A percentile compares a stretch with the other conserved stretches of the same genome.
Evolutionary conservation across 2,888 invertebrate genomes (phyloP).

Genomic region (Platycnemis pennipes): DNA sequence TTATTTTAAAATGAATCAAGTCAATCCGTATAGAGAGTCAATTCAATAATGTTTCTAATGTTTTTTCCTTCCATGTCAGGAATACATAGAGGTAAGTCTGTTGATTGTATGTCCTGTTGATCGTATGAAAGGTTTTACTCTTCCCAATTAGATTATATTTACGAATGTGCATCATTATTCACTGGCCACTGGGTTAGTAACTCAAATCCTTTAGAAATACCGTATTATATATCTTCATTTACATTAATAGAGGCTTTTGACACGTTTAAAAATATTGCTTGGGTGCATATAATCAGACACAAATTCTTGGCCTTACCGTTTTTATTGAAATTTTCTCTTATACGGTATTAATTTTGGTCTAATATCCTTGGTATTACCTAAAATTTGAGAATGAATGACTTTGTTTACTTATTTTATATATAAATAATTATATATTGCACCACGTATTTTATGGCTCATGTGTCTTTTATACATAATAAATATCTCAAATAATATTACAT

Average conservation of each 20-base stretch:
- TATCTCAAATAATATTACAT: not conserved
- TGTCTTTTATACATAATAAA: not conserved
- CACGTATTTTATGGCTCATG: not conserved
- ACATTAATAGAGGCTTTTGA: not conserved
- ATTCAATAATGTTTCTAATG: not conserved
- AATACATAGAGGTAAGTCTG: constrained; percentile 57
- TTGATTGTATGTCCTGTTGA: not conserved
- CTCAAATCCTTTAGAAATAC: not conserved
- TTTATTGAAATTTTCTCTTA: too few relatives aligned
- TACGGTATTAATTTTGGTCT: not conserved
- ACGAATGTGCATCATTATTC: not conserved
- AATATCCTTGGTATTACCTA: not conserved
- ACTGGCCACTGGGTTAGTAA: not conserved
- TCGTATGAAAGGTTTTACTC: constrained; percentile 17
- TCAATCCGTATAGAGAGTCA: not conserved
- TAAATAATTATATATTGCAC: not conserved
- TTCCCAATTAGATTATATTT: constrained; percentile 2
- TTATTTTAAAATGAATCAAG: not conserved
- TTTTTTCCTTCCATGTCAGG: constrained; percentile 62
- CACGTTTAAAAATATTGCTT: not conserved
- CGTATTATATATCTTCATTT: not conserved
- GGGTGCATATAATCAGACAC: not conserved
- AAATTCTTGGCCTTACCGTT: not conserved
- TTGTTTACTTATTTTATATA: not conserved
- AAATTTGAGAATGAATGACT: not conserved